These are phyloP conservation scores for Ommatoiulus sabulosus DNA, from an alignment of 2,888 invertebrate genomes.

Conservation along the genomic window DNA sequence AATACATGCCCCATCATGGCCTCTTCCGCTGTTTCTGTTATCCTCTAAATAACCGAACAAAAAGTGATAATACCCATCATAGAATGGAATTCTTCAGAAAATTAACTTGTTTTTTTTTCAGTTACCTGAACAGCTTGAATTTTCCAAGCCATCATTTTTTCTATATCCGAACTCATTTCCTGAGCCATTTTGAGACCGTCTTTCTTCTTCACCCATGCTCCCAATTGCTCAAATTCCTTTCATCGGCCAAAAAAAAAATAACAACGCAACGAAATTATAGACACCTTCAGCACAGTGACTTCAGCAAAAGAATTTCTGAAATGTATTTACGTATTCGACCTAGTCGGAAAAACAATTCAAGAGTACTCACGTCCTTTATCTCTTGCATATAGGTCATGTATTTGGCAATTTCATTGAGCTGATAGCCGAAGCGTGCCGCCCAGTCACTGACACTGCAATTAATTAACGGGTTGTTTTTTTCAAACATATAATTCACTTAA, in stretches of 20 bases:
- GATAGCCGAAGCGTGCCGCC: not conserved
- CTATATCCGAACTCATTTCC: constrained; percentile 84
- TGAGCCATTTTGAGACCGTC: constrained; percentile 82
- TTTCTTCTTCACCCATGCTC: constrained; percentile 80
- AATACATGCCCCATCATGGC: constrained; percentile 75
- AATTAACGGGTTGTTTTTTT: not conserved
- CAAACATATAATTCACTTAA: too few relatives aligned
- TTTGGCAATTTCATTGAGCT: not conserved
- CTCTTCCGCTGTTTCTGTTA: constrained; percentile 80
- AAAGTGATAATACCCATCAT: not conserved
- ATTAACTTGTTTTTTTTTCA: not conserved
- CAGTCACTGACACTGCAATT: not conserved
- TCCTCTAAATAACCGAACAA: constrained; percentile 72
- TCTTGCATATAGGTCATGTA: not conserved
- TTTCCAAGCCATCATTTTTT: constrained; percentile 86
- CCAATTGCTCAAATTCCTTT: constrained; percentile 51
- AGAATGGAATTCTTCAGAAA: not conserved
- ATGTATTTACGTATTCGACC: not conserved
- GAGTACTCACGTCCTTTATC: not conserved
- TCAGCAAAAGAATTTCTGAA: not conserved
- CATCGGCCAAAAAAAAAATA: not conserved
- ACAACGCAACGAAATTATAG: not conserved
- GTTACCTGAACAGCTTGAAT: constrained; percentile 87
- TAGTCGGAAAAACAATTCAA: not conserved
- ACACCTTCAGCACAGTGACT: not conserved